A percentile compares a stretch with the other conserved stretches of the same genome.
Evolutionary conservation across 2,888 invertebrate genomes (phyloP).

Genomic region (Tenthredo scrophulariae): DNA sequence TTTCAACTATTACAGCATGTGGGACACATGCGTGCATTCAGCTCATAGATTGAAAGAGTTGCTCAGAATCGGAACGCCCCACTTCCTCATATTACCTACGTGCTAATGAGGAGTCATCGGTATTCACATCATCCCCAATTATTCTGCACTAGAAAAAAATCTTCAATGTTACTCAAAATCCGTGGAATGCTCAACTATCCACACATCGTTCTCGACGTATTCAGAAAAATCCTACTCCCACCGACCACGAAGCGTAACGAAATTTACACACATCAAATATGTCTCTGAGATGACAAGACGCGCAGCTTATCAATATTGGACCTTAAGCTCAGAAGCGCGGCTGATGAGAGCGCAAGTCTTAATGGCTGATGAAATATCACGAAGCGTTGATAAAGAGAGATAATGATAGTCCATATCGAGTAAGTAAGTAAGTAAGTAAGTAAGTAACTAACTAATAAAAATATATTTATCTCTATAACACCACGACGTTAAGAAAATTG

Average conservation of each 20-base stretch:
- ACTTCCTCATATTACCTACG: background rate
- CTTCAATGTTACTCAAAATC: no score
- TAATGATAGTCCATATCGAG: background rate
- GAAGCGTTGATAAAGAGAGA: background rate
- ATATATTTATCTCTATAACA: conserved; percentile 18
- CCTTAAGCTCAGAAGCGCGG: conserved; percentile 4
- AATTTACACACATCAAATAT: background rate
- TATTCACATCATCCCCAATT: no score
- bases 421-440: background rate
- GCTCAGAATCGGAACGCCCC: conserved; percentile 7
- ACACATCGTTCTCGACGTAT: no score
- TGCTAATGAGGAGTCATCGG: background rate
- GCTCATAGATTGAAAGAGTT: conserved; percentile 27
- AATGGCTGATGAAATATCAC: conserved; percentile 39
- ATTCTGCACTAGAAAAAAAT: no score
- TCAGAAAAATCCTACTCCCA: no score
- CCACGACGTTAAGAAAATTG: background rate
- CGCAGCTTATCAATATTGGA: background rate
- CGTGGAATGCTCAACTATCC: no score
- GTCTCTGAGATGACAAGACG: background rate
- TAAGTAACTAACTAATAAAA: background rate
- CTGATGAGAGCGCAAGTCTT: background rate
- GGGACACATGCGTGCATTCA: conserved; percentile 29
- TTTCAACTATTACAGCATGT: conserved; percentile 8
- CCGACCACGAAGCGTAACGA: no score